phyloP scores from a whole-genome alignment of 2,113 vertebrate genomes.

The Tor tambroides region DNA sequence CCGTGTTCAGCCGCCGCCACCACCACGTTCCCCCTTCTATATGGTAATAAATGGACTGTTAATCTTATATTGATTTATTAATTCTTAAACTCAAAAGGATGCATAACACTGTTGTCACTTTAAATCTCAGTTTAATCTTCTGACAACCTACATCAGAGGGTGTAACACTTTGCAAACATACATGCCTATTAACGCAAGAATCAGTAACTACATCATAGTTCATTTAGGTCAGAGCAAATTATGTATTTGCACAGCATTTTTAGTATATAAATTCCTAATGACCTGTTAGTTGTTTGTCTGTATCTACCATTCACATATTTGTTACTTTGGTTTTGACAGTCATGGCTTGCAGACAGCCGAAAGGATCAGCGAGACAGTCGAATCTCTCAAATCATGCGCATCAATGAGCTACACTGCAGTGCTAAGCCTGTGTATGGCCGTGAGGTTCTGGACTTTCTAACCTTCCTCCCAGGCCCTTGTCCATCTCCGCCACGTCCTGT shows the following conservation, averaged over 20 bases:
- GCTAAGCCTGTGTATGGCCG: conserved; percentile 82
- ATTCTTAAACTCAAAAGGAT: not conserved
- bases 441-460: conserved; percentile 86
- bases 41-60: conserved; percentile 75
- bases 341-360: conserved; percentile 78
- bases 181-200: too few relatives aligned
- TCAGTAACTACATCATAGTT: not conserved
- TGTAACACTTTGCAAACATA: not conserved
- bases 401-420: conserved; percentile 82
- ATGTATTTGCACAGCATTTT: not conserved
- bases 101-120: not conserved
- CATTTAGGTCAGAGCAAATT: not conserved
- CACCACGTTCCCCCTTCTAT: conserved; percentile 86
- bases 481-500: conserved; percentile 65
- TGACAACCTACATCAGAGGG: not conserved
- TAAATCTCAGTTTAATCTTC: not conserved
- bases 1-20: conserved; percentile 78
- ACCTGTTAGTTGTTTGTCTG: not conserved
- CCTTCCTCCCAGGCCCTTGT: conserved; percentile 73
- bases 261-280: not conserved
- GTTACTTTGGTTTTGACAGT: conserved; percentile 68
- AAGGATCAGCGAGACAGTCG: conserved; percentile 77
- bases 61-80: not conserved
- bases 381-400: conserved; percentile 80
- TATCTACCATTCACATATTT: not conserved